Evolutionary conservation across 2,888 invertebrate genomes (phyloP), one percentile per base, ranked within the genome.

Genomic region (Chironomus tentans): DNA sequence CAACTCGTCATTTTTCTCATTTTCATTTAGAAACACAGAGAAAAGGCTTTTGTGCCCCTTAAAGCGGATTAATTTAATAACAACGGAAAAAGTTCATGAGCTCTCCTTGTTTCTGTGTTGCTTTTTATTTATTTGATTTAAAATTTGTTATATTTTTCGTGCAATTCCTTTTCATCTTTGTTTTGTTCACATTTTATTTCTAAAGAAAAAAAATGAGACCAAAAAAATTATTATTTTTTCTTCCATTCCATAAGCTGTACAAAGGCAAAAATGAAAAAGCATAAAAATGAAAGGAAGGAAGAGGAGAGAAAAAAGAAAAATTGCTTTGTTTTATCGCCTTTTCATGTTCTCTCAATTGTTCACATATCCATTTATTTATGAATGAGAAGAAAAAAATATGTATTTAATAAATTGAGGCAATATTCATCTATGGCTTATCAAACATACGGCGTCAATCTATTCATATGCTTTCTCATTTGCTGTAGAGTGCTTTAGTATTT

Each of bases 291-390:
- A 65, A 21, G 38, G 24, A 65, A 65, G 22, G 28, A 62, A 24
- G 18, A 71, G 3, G 15, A 24, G 56, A 22, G 46, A 70, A 21
- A 46, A 47, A 70, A 50, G 70, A 70, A 70, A 72, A 72, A 72
- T 72, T 50, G 72, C 72, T 72, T 72, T 72, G 72, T 72, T 72
- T 72, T 72, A 72, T 72, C 72, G 72, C 62, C 50, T 61, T 72
- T 72, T 72, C 72, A 72, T 72, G 61, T 72, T 72, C 50, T 56
- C 72, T 38, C 65, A 65, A 65, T 62, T 72, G 47, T 61, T 38
- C 65, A 65, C 24, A 65, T 65, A 18, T 62, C 12, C 56, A 10
- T n/a, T 69, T 69, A 47, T 46, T 28, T 68, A 21, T 21, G 18
- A 47, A 56, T 70, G 69, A 47, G n/a, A 15, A 7, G 50, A 72